phyloP scores from a whole-genome alignment of 2,113 vertebrate species.

The Piliocolobus tephrosceles region DNA sequence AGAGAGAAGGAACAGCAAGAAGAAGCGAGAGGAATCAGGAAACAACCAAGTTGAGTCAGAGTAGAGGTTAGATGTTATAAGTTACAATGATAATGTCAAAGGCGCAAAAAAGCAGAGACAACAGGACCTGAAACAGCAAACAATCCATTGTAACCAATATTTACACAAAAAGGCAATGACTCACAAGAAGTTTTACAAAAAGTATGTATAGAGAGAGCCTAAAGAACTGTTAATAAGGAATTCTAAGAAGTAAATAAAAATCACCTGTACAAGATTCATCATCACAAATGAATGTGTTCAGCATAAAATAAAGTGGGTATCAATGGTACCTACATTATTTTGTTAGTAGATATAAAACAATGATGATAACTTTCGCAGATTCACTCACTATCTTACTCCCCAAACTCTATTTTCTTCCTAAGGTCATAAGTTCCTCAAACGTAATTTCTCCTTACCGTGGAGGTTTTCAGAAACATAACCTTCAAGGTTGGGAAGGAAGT shows the following conservation, averaged over 20 bases:
- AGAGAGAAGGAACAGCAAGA: not conserved
- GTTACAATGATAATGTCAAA: not conserved
- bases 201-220: not conserved
- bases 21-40: not conserved
- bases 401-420: slow-evolving; percentile 10
- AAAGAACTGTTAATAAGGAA: not conserved
- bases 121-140: not conserved
- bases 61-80: not conserved
- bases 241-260: not conserved
- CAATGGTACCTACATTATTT: not conserved
- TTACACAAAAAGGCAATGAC: not conserved
- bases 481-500: slow-evolving; percentile 42
- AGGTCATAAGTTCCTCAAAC: slow-evolving; percentile 41
- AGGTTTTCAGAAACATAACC: slow-evolving; percentile 48
- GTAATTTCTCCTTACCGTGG: slow-evolving; percentile 41
- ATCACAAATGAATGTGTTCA: not conserved
- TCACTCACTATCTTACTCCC: not conserved
- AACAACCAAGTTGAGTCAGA: not conserved
- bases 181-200: not conserved
- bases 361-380: not conserved
- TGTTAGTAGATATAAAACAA: not conserved
- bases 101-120: not conserved
- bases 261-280: not conserved
- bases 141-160: not conserved
- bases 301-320: not conserved